Evolutionary conservation across 2,888 invertebrate species (phyloP), one percentile per base, ranked within the genome.

Genomic region (Meandrusa payeni): DNA sequence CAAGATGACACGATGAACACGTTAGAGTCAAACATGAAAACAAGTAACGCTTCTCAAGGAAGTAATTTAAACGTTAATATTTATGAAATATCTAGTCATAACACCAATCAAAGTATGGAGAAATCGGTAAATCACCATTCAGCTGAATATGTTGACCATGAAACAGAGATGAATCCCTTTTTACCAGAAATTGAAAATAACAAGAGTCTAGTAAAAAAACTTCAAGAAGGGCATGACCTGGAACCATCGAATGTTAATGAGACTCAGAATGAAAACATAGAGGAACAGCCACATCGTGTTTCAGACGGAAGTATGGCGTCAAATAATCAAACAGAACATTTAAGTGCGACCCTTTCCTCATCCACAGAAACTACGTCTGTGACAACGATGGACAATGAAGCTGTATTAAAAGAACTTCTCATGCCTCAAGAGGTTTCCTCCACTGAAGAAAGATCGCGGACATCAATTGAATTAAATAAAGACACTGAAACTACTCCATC

Each of bases 111-210:
- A 46, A 65, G 76, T 2, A 47, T 59, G 24, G 47, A 61, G 29
- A 79, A 76, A 53, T 50, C 71, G 29, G 4, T 33, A 10, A 69
- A 61, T 52, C 41, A 67, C 2, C 76, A 76, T 37, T 69, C 75
- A 2, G 51, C 72, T 1, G 80, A 82, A 51, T 76, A 78, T 31
- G 81, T 75, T 33, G 83, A 85, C 41, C 83, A 83, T 47, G 78
- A 76, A 59, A 88, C 90, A 28, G 90, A 90, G 55, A 91, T 91
- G 91, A 91, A 91, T 47, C 92, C 92, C 2, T 92, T 92, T 60
- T 71, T 93, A 54, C 91, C 92, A 3, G 92, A 92, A 60, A 80
- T 89, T 9, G 91, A 91, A 65, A 91, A 88, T 50, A 89, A 91
- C 58, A 90, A 89, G 54, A 88, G 85, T 6, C 77, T 90, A 19